Evolutionary conservation across 2,797 vertebrate genomes (phyloP).

Genomic region (Myotis vivesi): DNA sequence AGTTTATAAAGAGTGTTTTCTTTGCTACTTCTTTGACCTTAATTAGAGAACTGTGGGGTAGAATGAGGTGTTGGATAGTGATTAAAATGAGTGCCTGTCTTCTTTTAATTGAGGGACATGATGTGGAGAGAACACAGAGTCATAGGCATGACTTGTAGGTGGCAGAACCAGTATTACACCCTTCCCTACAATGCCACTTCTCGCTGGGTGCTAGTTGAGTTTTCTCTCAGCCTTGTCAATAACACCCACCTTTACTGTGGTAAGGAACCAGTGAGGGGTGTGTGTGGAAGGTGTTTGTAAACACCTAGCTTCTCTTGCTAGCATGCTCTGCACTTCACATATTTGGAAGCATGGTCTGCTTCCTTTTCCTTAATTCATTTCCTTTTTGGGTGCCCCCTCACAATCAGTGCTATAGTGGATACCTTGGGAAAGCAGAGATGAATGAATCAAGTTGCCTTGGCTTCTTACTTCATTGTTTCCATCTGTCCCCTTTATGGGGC

Average conservation of each 20-base stretch:
- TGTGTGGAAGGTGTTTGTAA: background rate
- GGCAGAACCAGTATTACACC: background rate
- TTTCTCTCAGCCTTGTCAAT: background rate
- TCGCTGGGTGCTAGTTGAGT: background rate
- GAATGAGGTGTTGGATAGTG: background rate
- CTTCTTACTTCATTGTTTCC: background rate
- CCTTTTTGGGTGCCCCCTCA: background rate
- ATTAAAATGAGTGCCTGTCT: background rate
- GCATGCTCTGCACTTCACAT: too few species aligned
- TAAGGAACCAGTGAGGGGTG: accelerated
- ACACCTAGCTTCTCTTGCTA: accelerated
- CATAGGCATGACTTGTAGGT: accelerated
- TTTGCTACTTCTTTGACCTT: background rate
- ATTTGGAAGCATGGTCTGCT: background rate
- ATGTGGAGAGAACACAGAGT: too few species aligned
- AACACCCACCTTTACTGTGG: accelerated
- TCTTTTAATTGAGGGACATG: background rate
- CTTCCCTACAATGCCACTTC: background rate
- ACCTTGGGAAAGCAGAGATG: background rate
- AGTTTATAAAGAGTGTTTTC: background rate
- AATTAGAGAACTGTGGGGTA: background rate
- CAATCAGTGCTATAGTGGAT: background rate
- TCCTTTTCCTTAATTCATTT: background rate
- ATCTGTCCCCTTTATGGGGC: background rate
- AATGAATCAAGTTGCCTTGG: background rate